A percentile compares a stretch with the other conserved stretches of the same genome.
Evolutionary conservation across 2,797 vertebrate genomes (phyloP).

Genomic region (Sebastes umbrosus): DNA sequence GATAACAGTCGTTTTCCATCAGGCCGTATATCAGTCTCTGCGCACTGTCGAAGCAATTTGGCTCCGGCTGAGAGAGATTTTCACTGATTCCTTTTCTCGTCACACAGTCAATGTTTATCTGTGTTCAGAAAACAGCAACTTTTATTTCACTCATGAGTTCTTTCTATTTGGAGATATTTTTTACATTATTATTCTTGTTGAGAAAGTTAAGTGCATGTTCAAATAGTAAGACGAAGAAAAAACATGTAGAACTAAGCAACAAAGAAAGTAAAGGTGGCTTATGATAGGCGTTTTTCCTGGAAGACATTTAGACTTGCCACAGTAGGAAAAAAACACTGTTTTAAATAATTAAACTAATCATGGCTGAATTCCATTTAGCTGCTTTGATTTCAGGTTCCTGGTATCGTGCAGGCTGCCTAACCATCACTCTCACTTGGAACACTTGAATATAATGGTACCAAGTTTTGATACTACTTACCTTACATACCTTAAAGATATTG

Average conservation of each 20-base stretch:
- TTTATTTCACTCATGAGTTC: conserved; percentile 42
- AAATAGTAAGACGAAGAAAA: not conserved
- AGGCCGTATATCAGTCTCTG: conserved; percentile 85
- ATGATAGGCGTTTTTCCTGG: not conserved
- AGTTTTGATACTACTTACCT: too few species aligned
- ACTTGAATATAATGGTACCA: too few species aligned
- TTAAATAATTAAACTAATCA: not conserved
- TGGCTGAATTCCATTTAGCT: not conserved
- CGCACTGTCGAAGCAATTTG: conserved; percentile 87
- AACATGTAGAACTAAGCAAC: not conserved
- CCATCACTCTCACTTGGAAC: not conserved
- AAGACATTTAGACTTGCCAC: not conserved
- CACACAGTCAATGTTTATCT: conserved; percentile 92
- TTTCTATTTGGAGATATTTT: conserved; percentile 17
- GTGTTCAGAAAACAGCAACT: conserved; percentile 56
- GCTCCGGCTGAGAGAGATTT: conserved; percentile 82
- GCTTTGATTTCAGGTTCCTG: not conserved
- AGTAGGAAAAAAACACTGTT: not conserved
- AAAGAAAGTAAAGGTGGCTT: not conserved
- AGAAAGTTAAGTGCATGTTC: not conserved
- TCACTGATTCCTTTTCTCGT: conserved; percentile 85
- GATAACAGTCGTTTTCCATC: conserved; percentile 92
- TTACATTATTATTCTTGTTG: conserved; percentile 6
- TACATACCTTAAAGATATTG: too few species aligned
- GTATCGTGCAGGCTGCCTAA: not conserved